Percentiles rank a stretch among this genome's conserved stretches.
These are phyloP conservation scores for Pristionchus maxplancki DNA, from an alignment of 2,888 invertebrate species.

Conservation along the genomic window DNA sequence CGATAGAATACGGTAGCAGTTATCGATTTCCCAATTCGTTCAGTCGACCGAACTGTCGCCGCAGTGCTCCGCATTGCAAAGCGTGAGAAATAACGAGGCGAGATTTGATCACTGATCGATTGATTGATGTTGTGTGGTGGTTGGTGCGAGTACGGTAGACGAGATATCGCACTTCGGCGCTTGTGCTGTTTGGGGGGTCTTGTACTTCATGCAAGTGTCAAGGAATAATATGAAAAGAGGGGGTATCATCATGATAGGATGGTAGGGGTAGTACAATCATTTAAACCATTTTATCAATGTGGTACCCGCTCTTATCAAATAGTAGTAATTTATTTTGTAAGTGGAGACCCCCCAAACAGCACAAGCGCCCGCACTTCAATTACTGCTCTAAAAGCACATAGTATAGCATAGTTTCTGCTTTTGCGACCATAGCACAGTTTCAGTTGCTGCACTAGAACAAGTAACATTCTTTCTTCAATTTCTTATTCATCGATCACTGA, in stretches of 20 bases:
- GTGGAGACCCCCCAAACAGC: too few species aligned
- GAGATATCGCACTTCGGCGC: not conserved
- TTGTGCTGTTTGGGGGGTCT: too few species aligned
- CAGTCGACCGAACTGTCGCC: constrained; percentile 29
- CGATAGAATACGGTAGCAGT: not conserved
- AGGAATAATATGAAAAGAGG: too few species aligned
- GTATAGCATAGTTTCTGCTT: not conserved
- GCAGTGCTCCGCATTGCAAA: constrained; percentile 5
- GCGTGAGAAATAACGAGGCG: not conserved
- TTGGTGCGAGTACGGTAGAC: not conserved
- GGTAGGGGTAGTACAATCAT: too few species aligned
- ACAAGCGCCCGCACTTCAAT: not conserved
- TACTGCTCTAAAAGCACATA: too few species aligned
- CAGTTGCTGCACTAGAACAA: not conserved
- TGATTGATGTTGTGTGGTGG: not conserved
- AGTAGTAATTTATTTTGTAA: too few species aligned
- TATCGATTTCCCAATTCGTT: not conserved
- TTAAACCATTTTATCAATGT: too few species aligned
- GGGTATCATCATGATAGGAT: too few species aligned
- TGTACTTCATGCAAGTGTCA: too few species aligned
- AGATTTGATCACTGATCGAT: not conserved
- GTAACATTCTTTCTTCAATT: not conserved
- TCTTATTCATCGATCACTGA: not conserved
- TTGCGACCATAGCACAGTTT: not conserved
- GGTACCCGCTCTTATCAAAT: too few species aligned